phyloP scores from a whole-genome alignment of 2,113 vertebrate genomes.

The Istiophorus platypterus region DNA sequence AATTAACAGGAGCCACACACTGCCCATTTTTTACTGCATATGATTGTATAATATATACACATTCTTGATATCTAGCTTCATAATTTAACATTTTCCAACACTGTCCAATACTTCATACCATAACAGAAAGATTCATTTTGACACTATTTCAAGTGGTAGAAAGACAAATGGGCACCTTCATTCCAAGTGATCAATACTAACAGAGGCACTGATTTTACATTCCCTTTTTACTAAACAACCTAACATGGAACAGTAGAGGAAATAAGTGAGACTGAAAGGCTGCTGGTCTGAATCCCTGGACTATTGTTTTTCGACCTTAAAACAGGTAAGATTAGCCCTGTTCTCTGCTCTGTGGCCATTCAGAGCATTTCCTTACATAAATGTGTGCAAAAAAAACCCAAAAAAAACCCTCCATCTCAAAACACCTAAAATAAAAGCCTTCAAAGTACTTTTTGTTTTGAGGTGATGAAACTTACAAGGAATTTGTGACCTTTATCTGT shows the following conservation, averaged over 20 bases:
- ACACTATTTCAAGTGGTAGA: conserved; percentile 56
- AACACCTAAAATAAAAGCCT: conserved; percentile 19
- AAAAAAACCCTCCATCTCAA: background rate
- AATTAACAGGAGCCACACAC: conserved; percentile 16
- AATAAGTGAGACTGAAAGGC: background rate
- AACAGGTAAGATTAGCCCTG: background rate
- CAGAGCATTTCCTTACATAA: background rate
- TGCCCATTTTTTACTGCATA: conserved; percentile 60
- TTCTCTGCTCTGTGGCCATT: background rate
- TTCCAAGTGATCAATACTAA: conserved; percentile 26
- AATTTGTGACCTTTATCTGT: conserved; percentile 1
- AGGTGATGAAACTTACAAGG: background rate
- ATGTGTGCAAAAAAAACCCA: background rate
- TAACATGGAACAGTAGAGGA: background rate
- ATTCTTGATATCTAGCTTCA: conserved; percentile 69
- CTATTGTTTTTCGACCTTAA: conserved; percentile 9
- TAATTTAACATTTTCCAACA: conserved; percentile 77
- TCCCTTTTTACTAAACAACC: conserved; percentile 26
- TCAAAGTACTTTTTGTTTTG: conserved; percentile 1
- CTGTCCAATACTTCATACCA: conserved; percentile 36
- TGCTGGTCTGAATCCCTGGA: conserved; percentile 11
- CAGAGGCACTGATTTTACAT: background rate
- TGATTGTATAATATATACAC: conserved; percentile 66
- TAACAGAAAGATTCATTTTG: conserved; percentile 36
- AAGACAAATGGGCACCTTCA: conserved; percentile 39